phyloP scores from a whole-genome alignment of 2,888 invertebrate genomes.

The Laothoe populi region DNA sequence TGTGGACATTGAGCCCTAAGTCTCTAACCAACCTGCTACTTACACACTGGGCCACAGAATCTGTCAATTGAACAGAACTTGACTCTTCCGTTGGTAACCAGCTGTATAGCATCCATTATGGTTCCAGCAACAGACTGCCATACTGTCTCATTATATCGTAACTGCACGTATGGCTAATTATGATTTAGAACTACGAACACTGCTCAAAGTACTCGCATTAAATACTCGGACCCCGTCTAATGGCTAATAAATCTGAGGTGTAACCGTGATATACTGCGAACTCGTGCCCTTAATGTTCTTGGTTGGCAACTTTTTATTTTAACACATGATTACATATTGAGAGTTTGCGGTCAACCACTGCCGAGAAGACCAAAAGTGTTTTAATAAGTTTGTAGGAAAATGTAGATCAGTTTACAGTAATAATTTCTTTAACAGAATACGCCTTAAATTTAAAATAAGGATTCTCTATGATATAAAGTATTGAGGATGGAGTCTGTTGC shows the following conservation, averaged over 20 bases:
- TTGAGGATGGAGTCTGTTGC: no score
- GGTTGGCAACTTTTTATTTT: conserved; percentile 44
- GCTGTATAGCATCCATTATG: background rate
- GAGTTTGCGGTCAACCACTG: conserved; percentile 26
- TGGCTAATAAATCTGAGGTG: conserved; percentile 63
- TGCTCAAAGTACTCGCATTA: conserved; percentile 60
- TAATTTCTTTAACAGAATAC: no score
- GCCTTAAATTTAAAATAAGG: no score
- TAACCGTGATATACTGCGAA: conserved; percentile 58
- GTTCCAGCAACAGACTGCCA: background rate
- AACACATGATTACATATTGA: conserved; percentile 29
- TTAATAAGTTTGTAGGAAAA: background rate
- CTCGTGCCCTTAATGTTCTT: conserved; percentile 55
- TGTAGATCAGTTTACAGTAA: no score
- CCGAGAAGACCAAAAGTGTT: background rate
- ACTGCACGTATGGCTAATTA: conserved; percentile 55
- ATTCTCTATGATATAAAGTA: no score
- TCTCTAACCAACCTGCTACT: no score
- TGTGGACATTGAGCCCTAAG: no score
- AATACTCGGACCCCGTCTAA: conserved; percentile 59
- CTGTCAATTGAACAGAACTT: no score
- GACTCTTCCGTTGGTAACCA: no score
- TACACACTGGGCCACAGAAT: no score
- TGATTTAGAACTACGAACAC: conserved; percentile 54
- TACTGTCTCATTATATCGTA: conserved; percentile 16